Evolutionary conservation across 2,113 vertebrate species (phyloP).

Genomic region (Promerops cafer): DNA sequence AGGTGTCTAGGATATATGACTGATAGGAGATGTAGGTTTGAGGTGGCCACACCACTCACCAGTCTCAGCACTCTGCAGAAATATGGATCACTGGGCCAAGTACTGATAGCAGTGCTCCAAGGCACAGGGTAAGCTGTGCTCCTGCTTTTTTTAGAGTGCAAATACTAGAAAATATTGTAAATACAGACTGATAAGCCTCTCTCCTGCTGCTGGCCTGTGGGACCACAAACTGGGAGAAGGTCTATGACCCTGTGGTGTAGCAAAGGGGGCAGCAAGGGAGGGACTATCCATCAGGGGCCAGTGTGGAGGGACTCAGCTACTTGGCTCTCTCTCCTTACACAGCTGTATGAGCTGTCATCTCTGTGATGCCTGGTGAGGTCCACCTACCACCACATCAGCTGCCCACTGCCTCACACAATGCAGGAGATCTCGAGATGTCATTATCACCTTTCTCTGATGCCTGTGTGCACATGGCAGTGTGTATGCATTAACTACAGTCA

Average conservation of each 20-base stretch:
- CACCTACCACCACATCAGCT: neutral
- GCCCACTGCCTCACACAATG: neutral
- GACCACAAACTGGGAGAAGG: neutral
- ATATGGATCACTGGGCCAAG: neutral
- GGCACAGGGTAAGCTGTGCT: neutral
- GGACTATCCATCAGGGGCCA: rapidly evolving
- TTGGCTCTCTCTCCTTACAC: neutral
- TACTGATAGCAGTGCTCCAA: neutral
- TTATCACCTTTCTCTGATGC: neutral
- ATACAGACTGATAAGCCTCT: neutral
- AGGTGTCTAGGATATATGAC: neutral
- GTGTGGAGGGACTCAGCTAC: neutral
- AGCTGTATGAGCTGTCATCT: neutral
- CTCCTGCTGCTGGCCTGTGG: neutral
- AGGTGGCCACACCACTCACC: neutral
- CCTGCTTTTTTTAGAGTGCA: neutral
- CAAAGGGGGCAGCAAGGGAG: neutral
- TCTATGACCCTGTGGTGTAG: neutral
- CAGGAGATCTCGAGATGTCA: neutral
- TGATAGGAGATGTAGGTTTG: neutral
- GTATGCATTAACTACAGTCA: neutral
- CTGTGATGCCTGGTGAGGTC: neutral
- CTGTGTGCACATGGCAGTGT: neutral
- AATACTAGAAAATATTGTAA: neutral
- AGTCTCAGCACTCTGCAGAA: neutral